Evolutionary conservation across 2,113 vertebrate genomes (phyloP).

Genomic region (Accipiter virgatus): DNA sequence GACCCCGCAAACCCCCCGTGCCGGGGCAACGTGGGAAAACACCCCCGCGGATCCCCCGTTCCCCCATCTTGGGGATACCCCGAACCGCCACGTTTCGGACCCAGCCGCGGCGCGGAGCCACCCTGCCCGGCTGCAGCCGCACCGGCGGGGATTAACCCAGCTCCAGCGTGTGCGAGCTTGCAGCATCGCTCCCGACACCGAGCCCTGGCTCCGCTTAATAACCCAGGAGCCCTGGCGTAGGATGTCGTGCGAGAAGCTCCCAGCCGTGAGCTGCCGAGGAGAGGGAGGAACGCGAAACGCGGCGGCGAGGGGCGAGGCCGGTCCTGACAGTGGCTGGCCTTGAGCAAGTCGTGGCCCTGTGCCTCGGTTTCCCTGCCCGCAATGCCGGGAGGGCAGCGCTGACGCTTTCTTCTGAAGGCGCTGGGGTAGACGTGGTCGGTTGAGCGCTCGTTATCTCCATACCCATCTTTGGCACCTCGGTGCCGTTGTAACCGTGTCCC

Average conservation of each 20-base stretch:
- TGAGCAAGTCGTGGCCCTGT: neutral
- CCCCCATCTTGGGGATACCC: neutral
- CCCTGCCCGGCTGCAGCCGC: neutral
- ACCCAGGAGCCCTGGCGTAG: neutral
- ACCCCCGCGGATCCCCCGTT: rapidly evolving
- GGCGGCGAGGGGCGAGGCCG: neutral
- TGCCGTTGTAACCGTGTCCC: neutral
- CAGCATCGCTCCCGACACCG: neutral
- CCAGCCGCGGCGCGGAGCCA: rapidly evolving
- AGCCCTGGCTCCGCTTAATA: neutral
- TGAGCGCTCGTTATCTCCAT: neutral
- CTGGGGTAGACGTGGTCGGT: neutral
- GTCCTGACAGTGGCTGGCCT: neutral
- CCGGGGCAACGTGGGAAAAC: rapidly evolving
- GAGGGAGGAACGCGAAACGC: neutral
- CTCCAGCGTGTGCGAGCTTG: neutral
- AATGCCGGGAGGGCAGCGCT: rapidly evolving
- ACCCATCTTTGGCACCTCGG: neutral
- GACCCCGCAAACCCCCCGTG: neutral
- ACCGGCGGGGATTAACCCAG: neutral
- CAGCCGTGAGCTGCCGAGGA: neutral
- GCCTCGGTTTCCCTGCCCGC: neutral
- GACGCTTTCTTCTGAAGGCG: neutral
- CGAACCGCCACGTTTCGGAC: neutral
- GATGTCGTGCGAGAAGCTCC: neutral